These are phyloP conservation scores for Gryon sp. DNA, from an alignment of 1,140 invertebrate species.

Conservation along the genomic window DNA sequence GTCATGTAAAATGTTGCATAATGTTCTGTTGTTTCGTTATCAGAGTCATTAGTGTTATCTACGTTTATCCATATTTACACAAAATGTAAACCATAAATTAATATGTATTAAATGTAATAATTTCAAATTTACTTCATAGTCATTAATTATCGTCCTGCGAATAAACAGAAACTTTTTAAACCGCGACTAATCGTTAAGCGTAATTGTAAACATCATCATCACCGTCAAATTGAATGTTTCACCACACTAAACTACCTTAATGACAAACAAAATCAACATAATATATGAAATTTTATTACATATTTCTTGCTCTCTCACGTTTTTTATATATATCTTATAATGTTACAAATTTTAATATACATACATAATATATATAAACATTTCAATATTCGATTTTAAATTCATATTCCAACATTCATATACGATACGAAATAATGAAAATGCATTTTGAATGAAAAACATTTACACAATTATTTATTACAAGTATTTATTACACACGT, in stretches of 20 bases:
- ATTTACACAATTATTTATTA: too few relatives aligned
- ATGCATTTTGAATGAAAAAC: too few relatives aligned
- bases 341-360: too few relatives aligned
- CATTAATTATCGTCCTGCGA: slow-evolving; percentile 31
- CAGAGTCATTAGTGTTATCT: slow-evolving; percentile 57
- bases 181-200: slow-evolving; percentile 33
- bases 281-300: too few relatives aligned
- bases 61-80: slow-evolving; percentile 33
- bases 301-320: too few relatives aligned
- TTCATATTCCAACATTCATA: too few relatives aligned
- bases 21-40: slow-evolving; percentile 44
- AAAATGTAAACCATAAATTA: slow-evolving; percentile 47
- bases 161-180: slow-evolving; percentile 32
- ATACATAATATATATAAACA: too few relatives aligned
- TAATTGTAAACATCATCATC: slow-evolving; percentile 18
- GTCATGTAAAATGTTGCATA: slow-evolving; percentile 45
- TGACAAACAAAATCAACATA: not conserved
- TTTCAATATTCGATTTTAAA: too few relatives aligned
- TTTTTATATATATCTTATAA: too few relatives aligned
- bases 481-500: too few relatives aligned
- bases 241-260: not conserved
- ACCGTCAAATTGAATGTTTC: slow-evolving; percentile 11
- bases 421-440: too few relatives aligned
- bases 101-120: slow-evolving; percentile 46
- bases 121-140: slow-evolving; percentile 22